Conservation (phyloP, 2,113 vertebrate species). For the Cebus imitator region DNA sequence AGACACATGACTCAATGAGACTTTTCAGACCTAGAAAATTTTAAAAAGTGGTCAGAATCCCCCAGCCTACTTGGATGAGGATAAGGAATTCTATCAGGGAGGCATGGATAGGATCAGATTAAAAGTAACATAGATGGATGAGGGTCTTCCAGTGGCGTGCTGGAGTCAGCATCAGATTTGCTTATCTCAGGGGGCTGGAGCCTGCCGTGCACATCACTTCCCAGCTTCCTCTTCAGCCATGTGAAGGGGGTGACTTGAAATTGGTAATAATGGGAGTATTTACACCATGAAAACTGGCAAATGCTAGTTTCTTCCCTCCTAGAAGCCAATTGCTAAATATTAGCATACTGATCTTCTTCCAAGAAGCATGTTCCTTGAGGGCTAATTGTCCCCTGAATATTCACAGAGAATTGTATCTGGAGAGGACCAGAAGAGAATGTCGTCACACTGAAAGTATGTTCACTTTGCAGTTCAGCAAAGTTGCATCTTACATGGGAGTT, state of each 20-base stretch:
- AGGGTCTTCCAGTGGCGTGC: neutral
- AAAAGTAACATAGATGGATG: neutral
- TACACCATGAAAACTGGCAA: neutral
- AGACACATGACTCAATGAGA: neutral
- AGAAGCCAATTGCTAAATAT: neutral
- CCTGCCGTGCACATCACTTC: rapidly evolving
- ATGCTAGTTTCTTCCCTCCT: neutral
- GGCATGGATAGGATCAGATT: neutral
- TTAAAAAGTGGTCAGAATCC: neutral
- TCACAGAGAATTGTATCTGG: neutral
- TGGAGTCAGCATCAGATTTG: rapidly evolving
- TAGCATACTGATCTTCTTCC: neutral
- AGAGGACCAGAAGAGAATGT: neutral
- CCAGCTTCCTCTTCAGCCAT: neutral
- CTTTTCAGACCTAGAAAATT: neutral
- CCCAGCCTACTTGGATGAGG: neutral
- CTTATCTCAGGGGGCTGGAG: neutral
- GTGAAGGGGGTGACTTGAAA: neutral
- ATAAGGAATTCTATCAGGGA: neutral
- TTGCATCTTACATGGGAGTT: neutral
- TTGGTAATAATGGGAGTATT: neutral
- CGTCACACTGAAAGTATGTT: neutral
- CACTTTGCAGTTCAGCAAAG: neutral
- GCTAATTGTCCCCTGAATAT: neutral
- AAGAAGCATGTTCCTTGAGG: neutral